Conservation (phyloP, 1,140 invertebrate genomes). For the Drosophila persimilis region DNA sequence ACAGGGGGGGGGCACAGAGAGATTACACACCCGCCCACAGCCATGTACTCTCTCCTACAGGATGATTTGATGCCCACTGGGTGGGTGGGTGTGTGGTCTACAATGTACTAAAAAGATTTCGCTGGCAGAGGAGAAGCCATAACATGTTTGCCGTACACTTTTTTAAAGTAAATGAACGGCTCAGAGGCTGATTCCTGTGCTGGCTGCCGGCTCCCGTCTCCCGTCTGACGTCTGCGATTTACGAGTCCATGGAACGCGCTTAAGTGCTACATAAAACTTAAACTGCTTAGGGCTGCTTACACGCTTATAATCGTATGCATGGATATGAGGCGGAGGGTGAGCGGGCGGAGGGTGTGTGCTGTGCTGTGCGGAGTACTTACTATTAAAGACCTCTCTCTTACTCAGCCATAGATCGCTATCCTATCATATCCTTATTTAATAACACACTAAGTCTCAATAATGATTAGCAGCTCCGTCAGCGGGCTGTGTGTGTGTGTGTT, state of each 20-base stretch:
- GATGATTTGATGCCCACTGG: slow-evolving; percentile 41
- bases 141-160: slow-evolving; percentile 29
- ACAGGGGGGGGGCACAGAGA: slow-evolving; percentile 34
- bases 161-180: slow-evolving; percentile 56
- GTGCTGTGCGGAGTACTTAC: slow-evolving; percentile 34
- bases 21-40: slow-evolving; percentile 29
- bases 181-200: slow-evolving; percentile 19
- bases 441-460: slow-evolving; percentile 76
- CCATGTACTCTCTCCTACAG: neutral
- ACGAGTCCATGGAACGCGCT: slow-evolving; percentile 72
- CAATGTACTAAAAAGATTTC: slow-evolving; percentile 18
- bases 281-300: slow-evolving; percentile 70
- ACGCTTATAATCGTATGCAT: slow-evolving; percentile 49
- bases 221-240: slow-evolving; percentile 50
- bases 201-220: no score
- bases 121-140: slow-evolving; percentile 13
- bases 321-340: slow-evolving; percentile 4
- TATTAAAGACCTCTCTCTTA: slow-evolving; percentile 43
- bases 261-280: slow-evolving; percentile 80
- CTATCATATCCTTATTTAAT: slow-evolving; percentile 46
- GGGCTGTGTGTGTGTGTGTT: slow-evolving; percentile 53
- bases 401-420: slow-evolving; percentile 47
- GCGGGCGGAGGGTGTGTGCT: neutral
- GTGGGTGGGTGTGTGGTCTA: neutral
- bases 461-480: slow-evolving; percentile 69